Evolutionary conservation across 92 coral and sea anemone genomes (phyloP).

Genomic region (Zoanthus gigantus): DNA sequence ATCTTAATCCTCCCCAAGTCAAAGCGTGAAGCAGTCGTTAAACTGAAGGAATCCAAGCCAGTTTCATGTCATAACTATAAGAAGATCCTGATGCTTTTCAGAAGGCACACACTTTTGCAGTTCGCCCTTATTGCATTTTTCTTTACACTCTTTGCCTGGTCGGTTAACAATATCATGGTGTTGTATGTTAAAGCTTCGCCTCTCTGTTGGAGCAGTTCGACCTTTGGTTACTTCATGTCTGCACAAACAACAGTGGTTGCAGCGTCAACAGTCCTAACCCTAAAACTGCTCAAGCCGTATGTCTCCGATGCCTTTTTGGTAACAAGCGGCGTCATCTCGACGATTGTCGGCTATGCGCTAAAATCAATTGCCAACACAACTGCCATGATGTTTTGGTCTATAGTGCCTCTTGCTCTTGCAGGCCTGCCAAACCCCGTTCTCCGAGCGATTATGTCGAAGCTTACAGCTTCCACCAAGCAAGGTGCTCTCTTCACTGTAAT

Average conservation of each 20-base stretch:
- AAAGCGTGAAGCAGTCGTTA: constrained; percentile 10
- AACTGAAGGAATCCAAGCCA: constrained; percentile 39
- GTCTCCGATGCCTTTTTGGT: too few species aligned
- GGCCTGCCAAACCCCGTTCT: constrained; percentile 57
- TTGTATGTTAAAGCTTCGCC: constrained; percentile 67
- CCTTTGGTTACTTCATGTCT: constrained; percentile 61
- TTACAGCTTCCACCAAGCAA: constrained; percentile 57
- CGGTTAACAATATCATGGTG: constrained; percentile 49
- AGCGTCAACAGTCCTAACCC: constrained; percentile 41
- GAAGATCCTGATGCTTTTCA: constrained; percentile 36
- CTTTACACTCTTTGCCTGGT: constrained; percentile 52
- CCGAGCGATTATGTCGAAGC: constrained; percentile 63
- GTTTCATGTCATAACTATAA: constrained; percentile 19
- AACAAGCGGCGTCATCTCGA: neutral
- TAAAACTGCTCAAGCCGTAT: too few species aligned
- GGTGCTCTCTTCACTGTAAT: constrained; percentile 64
- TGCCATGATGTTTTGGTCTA: constrained; percentile 61
- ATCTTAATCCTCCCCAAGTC: constrained; percentile 61
- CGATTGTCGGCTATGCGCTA: constrained; percentile 34
- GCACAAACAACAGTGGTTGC: constrained; percentile 28
- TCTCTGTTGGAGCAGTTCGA: constrained; percentile 61
- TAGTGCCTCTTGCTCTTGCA: constrained; percentile 54
- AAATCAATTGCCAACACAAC: constrained; percentile 68
- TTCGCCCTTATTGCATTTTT: constrained; percentile 49
- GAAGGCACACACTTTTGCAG: constrained; percentile 29